Evolutionary conservation across 2,888 invertebrate species (phyloP).

Genomic region (Luperina nickerlii): DNA sequence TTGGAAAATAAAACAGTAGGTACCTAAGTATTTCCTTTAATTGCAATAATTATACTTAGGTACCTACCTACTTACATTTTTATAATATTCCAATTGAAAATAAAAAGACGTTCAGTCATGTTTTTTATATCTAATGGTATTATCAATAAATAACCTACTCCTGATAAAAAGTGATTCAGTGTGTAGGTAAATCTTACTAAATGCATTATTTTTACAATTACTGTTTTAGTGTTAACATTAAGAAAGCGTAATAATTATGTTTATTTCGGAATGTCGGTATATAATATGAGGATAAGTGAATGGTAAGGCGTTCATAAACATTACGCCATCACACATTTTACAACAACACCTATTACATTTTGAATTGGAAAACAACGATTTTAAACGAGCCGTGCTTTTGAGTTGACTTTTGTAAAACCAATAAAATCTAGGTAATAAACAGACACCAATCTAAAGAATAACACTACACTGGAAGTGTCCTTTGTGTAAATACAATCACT

Average conservation of each 20-base stretch:
- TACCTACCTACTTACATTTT: background rate
- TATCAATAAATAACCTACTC: constrained; percentile 31
- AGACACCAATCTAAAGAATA: constrained; percentile 56
- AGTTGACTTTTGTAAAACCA: constrained; percentile 20
- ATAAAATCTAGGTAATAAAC: constrained; percentile 46
- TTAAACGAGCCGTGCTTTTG: constrained; percentile 21
- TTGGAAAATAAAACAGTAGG: background rate
- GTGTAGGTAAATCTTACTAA: constrained; percentile 39
- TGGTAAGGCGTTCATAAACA: constrained; percentile 36
- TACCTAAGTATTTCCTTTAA: constrained; percentile 9
- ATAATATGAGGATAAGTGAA: constrained; percentile 13
- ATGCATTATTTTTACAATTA: constrained; percentile 46
- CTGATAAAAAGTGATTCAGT: constrained; percentile 6
- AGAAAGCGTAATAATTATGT: constrained; percentile 40
- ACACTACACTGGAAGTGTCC: constrained; percentile 50
- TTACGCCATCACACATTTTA: constrained; percentile 12
- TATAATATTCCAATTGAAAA: constrained; percentile 31
- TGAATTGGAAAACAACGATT: constrained; percentile 12
- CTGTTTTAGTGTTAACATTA: constrained; percentile 13
- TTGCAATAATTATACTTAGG: background rate
- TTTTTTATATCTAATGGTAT: constrained; percentile 44
- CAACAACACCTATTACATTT: constrained; percentile 18
- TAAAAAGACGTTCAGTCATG: constrained; percentile 55
- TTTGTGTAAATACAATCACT: constrained; percentile 42
- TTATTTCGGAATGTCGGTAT: constrained; percentile 49